Evolutionary conservation across 2,888 invertebrate species (phyloP).

Genomic region (Tineola bisselliella): DNA sequence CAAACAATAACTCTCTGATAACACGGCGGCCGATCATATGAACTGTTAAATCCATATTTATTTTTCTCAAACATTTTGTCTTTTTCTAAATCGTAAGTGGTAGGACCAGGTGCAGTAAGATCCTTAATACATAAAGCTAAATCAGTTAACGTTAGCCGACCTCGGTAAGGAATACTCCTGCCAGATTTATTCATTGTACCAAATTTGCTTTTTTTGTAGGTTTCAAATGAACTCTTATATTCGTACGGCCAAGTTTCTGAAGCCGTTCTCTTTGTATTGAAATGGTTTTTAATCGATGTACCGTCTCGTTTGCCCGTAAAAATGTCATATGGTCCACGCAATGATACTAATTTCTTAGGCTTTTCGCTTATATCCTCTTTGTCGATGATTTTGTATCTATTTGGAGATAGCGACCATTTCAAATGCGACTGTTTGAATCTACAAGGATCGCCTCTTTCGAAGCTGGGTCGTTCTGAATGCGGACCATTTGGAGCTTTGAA

Average conservation of each 20-base stretch:
- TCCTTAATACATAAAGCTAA: constrained; percentile 52
- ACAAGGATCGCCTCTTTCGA: constrained; percentile 45
- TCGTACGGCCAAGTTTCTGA: constrained; percentile 41
- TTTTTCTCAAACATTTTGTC: constrained; percentile 31
- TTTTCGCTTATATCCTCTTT: constrained; percentile 41
- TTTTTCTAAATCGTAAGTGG: constrained; percentile 37
- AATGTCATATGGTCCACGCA: constrained; percentile 49
- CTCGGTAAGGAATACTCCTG: constrained; percentile 38
- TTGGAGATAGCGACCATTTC: constrained; percentile 44
- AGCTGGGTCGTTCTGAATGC: constrained; percentile 38
- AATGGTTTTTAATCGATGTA: constrained; percentile 63
- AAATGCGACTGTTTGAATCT: constrained; percentile 36
- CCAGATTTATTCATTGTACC: constrained; percentile 51
- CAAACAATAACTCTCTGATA: constrained; percentile 42
- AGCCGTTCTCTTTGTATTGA: constrained; percentile 33
- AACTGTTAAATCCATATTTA: constrained; percentile 42
- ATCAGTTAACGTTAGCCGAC: constrained; percentile 57
- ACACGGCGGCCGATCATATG: constrained; percentile 43
- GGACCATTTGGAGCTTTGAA: constrained; percentile 43
- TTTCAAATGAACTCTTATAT: constrained; percentile 37
- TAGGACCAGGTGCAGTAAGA: constrained; percentile 63
- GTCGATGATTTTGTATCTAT: constrained; percentile 45
- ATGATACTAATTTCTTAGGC: constrained; percentile 42
- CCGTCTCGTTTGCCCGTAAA: constrained; percentile 61
- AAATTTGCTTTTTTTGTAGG: constrained; percentile 36